Evolutionary conservation across 2,113 vertebrate genomes (phyloP).

Genomic region (Opisthocomus hoazin): DNA sequence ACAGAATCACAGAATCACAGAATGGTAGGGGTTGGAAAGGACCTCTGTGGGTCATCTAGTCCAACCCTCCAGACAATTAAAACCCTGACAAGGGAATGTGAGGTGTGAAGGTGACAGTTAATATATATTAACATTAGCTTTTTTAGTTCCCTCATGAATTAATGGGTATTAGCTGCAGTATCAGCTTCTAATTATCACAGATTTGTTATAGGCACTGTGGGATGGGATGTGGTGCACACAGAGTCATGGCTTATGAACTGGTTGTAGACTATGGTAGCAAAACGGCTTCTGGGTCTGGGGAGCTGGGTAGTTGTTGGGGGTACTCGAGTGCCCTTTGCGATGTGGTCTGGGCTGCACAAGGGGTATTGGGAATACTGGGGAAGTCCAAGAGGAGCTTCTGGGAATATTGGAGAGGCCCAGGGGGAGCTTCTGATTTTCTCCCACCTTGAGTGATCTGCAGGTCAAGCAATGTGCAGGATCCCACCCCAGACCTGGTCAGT

Average conservation of each 20-base stretch:
- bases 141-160: conserved; percentile 18
- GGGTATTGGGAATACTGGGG: background rate
- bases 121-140: background rate
- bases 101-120: background rate
- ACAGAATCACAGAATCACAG: too few relatives aligned
- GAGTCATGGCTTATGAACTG: background rate
- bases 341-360: background rate
- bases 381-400: background rate
- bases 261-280: background rate
- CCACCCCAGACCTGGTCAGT: background rate
- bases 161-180: background rate
- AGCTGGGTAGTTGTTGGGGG: background rate
- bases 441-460: background rate
- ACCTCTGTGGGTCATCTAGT: too few relatives aligned
- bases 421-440: background rate
- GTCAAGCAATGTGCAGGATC: background rate
- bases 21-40: too few relatives aligned
- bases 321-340: background rate
- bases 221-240: rapidly evolving
- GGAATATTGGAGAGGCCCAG: background rate
- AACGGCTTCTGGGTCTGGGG: background rate
- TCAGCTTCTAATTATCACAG: conserved; percentile 11
- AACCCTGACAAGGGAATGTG: background rate
- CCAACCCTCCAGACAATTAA: conserved; percentile 23
- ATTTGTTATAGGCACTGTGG: background rate